Evolutionary conservation across 2,113 vertebrate species (phyloP).

Genomic region (Barbus barbus): DNA sequence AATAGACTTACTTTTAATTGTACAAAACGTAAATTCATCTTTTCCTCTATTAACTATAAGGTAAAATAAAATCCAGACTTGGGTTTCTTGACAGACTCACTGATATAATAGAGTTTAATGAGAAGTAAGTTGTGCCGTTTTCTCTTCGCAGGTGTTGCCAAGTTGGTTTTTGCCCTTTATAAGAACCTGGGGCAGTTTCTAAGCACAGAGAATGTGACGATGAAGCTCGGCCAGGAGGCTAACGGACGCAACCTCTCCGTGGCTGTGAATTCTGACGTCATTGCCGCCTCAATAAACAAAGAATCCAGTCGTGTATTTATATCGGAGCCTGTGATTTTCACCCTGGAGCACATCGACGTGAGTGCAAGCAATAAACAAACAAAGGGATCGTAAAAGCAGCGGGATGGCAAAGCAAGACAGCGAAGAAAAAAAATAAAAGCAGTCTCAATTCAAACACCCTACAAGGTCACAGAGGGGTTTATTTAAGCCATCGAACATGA

Average conservation of each 20-base stretch:
- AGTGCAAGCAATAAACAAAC: constrained; percentile 75
- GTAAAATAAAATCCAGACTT: neutral
- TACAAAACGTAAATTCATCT: neutral
- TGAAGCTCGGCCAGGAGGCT: constrained; percentile 86
- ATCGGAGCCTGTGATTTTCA: constrained; percentile 96
- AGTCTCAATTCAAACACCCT: constrained; percentile 84
- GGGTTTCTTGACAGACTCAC: neutral
- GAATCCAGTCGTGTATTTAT: constrained; percentile 97
- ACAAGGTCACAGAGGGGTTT: constrained; percentile 85
- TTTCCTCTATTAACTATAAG: neutral
- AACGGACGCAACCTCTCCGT: constrained; percentile 87
- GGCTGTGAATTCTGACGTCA: constrained; percentile 95
- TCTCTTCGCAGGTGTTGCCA: constrained; percentile 84
- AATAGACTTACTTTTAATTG: neutral
- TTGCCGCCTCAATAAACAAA: constrained; percentile 97
- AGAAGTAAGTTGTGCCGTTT: neutral
- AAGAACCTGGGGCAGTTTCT: constrained; percentile 96
- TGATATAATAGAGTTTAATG: neutral
- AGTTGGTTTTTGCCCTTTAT: constrained; percentile 97
- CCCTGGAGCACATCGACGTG: constrained; percentile 95
- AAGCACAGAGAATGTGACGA: constrained; percentile 93
- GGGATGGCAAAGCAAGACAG: constrained; percentile 66
- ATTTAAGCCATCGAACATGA: constrained; percentile 93
- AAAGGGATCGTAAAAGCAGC: constrained; percentile 24
- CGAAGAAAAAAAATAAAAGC: constrained; percentile 56